Evolutionary conservation across 2,797 vertebrate genomes (phyloP).

Genomic region (Capromys pilorides): DNA sequence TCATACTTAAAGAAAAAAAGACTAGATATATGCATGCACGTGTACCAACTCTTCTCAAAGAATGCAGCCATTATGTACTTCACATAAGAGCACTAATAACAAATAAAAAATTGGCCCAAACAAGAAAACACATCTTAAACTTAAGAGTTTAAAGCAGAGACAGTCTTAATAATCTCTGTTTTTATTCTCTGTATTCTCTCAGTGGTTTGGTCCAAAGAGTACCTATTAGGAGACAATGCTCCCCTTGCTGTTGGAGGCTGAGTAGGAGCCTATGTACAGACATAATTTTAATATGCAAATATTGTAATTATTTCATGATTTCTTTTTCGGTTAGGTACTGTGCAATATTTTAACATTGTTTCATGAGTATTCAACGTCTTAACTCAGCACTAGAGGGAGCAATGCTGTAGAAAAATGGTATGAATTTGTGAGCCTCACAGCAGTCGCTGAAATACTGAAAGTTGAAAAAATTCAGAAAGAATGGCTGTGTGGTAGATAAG

Average conservation of each 20-base stretch:
- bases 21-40: too few species aligned
- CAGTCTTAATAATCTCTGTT: neutral
- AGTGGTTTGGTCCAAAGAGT: neutral
- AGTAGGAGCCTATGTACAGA: neutral
- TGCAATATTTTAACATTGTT: neutral
- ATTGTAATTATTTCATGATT: neutral
- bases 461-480: neutral
- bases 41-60: neutral
- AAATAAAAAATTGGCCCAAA: neutral
- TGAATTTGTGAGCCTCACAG: neutral
- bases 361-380: constrained; percentile 10
- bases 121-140: neutral
- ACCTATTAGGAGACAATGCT: neutral
- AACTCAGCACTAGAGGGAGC: constrained; percentile 70
- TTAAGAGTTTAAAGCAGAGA: neutral
- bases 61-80: neutral
- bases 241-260: neutral
- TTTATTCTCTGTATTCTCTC: neutral
- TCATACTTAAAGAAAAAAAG: constrained; percentile 18
- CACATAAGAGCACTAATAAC: neutral
- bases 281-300: neutral
- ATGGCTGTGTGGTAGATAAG: neutral
- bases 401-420: constrained; percentile 15
- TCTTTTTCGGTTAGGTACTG: neutral
- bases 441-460: neutral